A percentile compares a stretch with the other conserved stretches of the same genome.
phyloP scores from a whole-genome alignment of 2,797 vertebrate species.

The Amblyraja radiata region DNA sequence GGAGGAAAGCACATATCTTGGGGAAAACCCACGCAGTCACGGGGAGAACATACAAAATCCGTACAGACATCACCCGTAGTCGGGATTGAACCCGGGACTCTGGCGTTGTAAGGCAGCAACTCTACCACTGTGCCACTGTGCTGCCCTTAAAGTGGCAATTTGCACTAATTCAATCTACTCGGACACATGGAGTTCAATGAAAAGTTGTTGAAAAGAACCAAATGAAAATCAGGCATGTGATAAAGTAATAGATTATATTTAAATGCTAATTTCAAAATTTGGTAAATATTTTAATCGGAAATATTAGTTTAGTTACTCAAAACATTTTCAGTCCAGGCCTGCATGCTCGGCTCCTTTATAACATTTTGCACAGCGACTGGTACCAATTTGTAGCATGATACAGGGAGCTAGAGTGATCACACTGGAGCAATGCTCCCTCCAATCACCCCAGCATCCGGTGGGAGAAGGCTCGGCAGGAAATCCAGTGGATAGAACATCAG shows the following conservation, averaged over 20 bases:
- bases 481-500: background rate
- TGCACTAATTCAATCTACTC: background rate
- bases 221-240: background rate
- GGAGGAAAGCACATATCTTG: no score
- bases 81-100: no score
- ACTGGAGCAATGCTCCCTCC: background rate
- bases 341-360: background rate
- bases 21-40: no score
- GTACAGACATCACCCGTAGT: no score
- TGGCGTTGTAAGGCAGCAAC: no score
- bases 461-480: no score
- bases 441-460: background rate
- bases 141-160: background rate
- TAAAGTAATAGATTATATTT: background rate
- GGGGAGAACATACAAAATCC: no score
- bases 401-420: background rate
- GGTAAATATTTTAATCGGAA: background rate
- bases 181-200: background rate
- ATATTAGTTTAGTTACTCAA: background rate
- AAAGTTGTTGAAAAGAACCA: background rate
- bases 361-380: no score
- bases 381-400: no score
- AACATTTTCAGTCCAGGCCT: background rate
- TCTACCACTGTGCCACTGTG: no score
- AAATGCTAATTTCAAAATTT: background rate